Base-by-base conservation (phyloP, 2,888 invertebrate genomes). In the Erynnis tages region DNA sequence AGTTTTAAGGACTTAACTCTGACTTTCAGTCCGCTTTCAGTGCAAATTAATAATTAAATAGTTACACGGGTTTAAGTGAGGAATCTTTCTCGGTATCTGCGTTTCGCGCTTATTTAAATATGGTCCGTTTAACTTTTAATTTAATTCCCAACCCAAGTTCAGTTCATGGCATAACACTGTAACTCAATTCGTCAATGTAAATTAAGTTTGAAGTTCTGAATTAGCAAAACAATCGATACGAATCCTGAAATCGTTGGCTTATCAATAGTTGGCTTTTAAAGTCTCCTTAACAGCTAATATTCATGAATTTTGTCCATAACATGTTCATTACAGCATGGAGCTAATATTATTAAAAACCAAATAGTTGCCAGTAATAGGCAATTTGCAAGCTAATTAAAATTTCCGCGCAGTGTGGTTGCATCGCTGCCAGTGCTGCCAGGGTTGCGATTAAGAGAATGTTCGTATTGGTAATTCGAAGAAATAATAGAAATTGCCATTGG, bases 311-410 rank as follows among this genome's bases (percentile, higher is more conserved):
- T n/a, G n/a, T n/a, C n/a, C n/a, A n/a, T n/a, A n/a, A n/a, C n/a
- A n/a, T n/a, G n/a, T n/a, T n/a, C n/a, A n/a, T n/a, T n/a, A n/a
- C n/a, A n/a, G n/a, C n/a, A n/a, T n/a, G n/a, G n/a, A n/a, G n/a
- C 35, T 34, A 35, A 35, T 19, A 38, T 21, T 38, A 38, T 38
- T 11, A 6, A 11, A 19, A n/a, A 0, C 14, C 2, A n/a, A 2
- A n/a, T 34, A 34, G 32, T 34, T 35, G 23, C 35, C 16, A n/a
- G 35, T 8, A 35, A 52, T 49, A 54, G 56, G 38, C 56, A 52
- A 56, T 56, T 54, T 52, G 47, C 47, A 53, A 49, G 34, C 52
- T 56, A 56, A 56, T 56, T 56, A 54, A 56, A 56, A 54, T 48
- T 48, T 34, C 34, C 34, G 37, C 40, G 30, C 35, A 46, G 34